A percentile compares a stretch with the other conserved stretches of the same genome.
These are phyloP conservation scores for Ladona fulva DNA, from an alignment of 1,140 invertebrate genomes.

Conservation along the genomic window DNA sequence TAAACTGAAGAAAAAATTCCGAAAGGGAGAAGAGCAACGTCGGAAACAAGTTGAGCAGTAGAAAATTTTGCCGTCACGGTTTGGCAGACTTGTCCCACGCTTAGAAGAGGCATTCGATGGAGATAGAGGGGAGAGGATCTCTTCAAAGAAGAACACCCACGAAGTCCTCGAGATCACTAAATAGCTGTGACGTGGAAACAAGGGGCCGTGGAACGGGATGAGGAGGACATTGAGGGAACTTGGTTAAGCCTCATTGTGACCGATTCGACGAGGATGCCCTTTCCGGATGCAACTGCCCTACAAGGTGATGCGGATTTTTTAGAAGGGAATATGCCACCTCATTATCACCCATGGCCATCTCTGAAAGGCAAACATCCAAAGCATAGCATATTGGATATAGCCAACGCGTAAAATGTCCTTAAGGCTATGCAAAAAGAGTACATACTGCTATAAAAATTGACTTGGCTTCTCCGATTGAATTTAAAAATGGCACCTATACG, in stretches of 20 bases:
- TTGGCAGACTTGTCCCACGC: background rate
- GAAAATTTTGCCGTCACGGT: background rate
- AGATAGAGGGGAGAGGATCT: background rate
- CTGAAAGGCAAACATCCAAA: too few species aligned
- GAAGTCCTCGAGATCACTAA: background rate
- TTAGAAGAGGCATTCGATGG: background rate
- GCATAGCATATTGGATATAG: too few species aligned
- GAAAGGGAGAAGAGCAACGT: background rate
- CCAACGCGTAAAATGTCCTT: too few species aligned
- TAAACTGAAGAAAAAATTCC: background rate
- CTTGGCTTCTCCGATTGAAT: too few species aligned
- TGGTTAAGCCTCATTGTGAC: background rate
- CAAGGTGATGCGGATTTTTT: too few species aligned
- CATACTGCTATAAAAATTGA: too few species aligned
- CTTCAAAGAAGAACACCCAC: background rate
- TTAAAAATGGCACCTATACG: too few species aligned
- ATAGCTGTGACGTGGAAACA: conserved; percentile 4
- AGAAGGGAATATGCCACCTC: too few species aligned
- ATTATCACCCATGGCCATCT: too few species aligned
- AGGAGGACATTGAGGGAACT: background rate
- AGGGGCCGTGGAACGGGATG: too few species aligned
- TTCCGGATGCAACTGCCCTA: too few species aligned
- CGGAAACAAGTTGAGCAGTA: background rate
- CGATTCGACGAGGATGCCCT: background rate
- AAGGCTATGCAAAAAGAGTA: too few species aligned